Evolutionary conservation across 1,140 invertebrate species (phyloP).

Genomic region (Lucilia sericata): DNA sequence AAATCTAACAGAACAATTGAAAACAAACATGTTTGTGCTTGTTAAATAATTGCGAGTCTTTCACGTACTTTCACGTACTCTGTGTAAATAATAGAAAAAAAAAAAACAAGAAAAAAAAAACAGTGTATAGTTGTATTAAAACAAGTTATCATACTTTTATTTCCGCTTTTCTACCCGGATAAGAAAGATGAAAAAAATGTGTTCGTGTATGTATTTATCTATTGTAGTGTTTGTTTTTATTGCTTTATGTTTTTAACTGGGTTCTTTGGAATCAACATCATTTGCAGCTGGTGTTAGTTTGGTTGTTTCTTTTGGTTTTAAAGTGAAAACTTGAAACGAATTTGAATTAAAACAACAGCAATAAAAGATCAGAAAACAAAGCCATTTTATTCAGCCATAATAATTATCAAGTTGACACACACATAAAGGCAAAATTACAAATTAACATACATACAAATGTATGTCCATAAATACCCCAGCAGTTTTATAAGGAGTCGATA

Average conservation of each 20-base stretch:
- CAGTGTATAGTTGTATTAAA: neutral
- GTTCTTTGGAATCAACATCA: neutral
- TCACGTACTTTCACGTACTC: neutral
- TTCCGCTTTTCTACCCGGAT: neutral
- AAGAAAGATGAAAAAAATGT: too few species aligned
- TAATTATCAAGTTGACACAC: too few species aligned
- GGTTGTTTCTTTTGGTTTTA: neutral
- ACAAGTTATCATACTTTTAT: neutral
- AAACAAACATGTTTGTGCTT: neutral
- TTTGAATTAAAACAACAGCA: neutral
- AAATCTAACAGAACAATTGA: neutral
- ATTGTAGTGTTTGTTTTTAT: neutral
- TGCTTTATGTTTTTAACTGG: neutral
- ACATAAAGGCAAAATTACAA: too few species aligned
- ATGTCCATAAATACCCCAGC: too few species aligned
- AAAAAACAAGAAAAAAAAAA: neutral
- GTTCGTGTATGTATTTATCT: neutral
- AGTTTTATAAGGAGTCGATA: too few species aligned
- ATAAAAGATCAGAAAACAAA: too few species aligned
- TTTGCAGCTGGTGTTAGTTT: neutral
- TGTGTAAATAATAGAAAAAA: neutral
- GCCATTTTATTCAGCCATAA: too few species aligned
- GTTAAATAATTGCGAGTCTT: neutral
- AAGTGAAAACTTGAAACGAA: neutral
- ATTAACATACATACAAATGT: too few species aligned